These are phyloP conservation scores for Craterocephalus amniculus DNA, from an alignment of 2,797 vertebrate species.

Conservation along the genomic window DNA sequence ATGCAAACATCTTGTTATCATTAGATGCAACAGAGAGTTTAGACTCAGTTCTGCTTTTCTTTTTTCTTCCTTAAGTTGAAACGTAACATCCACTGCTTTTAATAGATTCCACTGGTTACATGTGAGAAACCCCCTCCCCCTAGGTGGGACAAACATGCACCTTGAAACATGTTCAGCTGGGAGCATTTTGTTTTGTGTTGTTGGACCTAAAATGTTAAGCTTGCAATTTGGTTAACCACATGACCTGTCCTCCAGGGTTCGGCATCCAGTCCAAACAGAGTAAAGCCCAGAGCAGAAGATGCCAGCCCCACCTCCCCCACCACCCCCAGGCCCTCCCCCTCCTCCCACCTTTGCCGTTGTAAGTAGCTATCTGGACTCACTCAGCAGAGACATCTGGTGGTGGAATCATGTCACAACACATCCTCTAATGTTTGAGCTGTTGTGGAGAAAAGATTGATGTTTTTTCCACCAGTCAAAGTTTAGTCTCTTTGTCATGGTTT, in stretches of 20 bases:
- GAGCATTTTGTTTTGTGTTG: too few species aligned
- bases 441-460: background rate
- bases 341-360: conserved; percentile 89
- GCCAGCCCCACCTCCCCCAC: conserved; percentile 93
- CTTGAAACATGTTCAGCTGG: too few species aligned
- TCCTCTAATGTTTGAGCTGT: background rate
- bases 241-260: conserved; percentile 60
- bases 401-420: background rate
- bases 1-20: background rate
- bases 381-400: conserved; percentile 59
- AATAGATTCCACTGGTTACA: background rate
- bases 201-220: too few species aligned
- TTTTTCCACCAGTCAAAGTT: background rate
- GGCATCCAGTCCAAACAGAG: conserved; percentile 45
- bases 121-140: background rate
- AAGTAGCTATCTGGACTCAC: conserved; percentile 59
- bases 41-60: background rate
- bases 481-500: background rate
- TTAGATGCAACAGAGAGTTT: background rate
- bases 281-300: conserved; percentile 80
- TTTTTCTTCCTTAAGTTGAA: background rate
- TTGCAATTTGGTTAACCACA: background rate
- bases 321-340: conserved; percentile 87
- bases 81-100: background rate
- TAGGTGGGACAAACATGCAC: background rate